Percentiles rank a stretch among this genome's conserved stretches.
phyloP scores from a whole-genome alignment of 2,797 vertebrate genomes.

The Dryobates pubescens region DNA sequence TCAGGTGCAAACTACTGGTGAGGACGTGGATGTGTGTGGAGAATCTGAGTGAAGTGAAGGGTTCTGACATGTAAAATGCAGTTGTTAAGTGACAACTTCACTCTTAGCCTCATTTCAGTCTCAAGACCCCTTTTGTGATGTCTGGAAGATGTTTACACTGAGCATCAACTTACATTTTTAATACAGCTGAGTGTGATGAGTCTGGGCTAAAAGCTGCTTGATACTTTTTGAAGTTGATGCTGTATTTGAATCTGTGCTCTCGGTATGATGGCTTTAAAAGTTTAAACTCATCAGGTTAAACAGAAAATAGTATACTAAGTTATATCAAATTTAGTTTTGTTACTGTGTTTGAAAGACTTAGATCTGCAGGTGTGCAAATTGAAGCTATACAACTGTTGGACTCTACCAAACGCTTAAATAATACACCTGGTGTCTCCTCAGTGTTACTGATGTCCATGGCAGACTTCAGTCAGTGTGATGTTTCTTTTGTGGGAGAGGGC shows the following conservation, averaged over 20 bases:
- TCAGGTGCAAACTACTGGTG: background rate
- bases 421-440: background rate
- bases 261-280: background rate
- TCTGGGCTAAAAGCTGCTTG: slow-evolving; percentile 5
- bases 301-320: background rate
- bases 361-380: background rate
- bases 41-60: background rate
- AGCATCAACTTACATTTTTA: slow-evolving; percentile 42
- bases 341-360: background rate
- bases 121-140: background rate
- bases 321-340: background rate
- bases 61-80: background rate
- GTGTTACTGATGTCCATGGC: background rate
- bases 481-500: background rate
- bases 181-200: background rate
- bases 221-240: slow-evolving; percentile 3
- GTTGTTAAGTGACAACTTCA: background rate
- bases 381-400: background rate
- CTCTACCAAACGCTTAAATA: background rate
- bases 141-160: slow-evolving; percentile 16
- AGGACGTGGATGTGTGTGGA: background rate
- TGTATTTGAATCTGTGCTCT: slow-evolving; percentile 38
- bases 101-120: background rate
- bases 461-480: background rate
- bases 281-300: slow-evolving; percentile 29